These are phyloP conservation scores for Pecten maximus DNA, from an alignment of 2,888 invertebrate species.

Conservation along the genomic window DNA sequence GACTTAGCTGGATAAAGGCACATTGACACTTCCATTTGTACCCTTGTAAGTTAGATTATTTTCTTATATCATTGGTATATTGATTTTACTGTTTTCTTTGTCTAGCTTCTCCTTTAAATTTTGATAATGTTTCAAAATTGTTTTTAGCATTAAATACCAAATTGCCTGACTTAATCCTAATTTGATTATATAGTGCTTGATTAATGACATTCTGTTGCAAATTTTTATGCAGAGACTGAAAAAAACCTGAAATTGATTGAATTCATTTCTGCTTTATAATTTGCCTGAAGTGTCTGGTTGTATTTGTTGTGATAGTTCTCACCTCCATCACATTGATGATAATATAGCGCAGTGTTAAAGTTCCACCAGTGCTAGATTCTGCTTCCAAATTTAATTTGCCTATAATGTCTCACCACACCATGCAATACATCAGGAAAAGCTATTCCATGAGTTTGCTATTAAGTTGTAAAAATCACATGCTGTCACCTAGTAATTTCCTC, in stretches of 20 bases:
- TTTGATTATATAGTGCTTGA: background rate
- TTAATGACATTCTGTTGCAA: background rate
- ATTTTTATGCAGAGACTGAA: background rate
- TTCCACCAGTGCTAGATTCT: background rate
- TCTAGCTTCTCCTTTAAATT: background rate
- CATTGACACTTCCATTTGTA: background rate
- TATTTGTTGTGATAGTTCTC: background rate
- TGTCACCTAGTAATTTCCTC: conserved; percentile 20
- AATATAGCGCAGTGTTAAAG: conserved; percentile 3
- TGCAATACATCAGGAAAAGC: conserved; percentile 29
- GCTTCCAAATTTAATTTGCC: conserved; percentile 23
- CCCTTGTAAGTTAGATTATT: background rate
- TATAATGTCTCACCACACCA: conserved; percentile 21
- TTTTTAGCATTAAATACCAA: background rate
- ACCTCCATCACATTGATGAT: background rate
- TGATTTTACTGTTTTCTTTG: background rate
- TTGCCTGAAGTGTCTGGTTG: background rate
- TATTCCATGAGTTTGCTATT: conserved; percentile 5
- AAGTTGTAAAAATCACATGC: conserved; percentile 35
- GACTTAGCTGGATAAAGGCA: background rate
- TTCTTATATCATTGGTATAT: background rate
- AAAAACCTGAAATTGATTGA: background rate
- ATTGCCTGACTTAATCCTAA: background rate
- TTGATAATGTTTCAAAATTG: background rate
- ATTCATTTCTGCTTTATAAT: conserved; percentile 32